Evolutionary conservation across 2,888 invertebrate genomes (phyloP), one percentile per base, ranked within the genome.

Genomic region (Drosophila tanythrix): DNA sequence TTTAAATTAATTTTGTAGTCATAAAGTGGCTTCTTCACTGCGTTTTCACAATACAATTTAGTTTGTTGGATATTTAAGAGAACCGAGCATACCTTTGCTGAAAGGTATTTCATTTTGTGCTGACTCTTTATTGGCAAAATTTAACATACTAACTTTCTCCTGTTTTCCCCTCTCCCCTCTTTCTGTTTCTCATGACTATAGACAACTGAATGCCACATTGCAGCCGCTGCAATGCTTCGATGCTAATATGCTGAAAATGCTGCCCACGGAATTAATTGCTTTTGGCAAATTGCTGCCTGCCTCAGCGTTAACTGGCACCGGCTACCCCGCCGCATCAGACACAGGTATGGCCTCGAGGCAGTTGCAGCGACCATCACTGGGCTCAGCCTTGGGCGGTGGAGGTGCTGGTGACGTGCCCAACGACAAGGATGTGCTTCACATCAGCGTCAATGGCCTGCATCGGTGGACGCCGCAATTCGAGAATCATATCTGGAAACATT

Each of bases 401-500:
- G 40, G 29, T 38, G 53, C 38, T 21, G 60, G 43, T 50, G 48
- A 62, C 48, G 31, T 29, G 66, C 51, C 57, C 35, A 52, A 33
- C 53, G 80, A 85, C 63, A 88, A 78, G 70, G 93, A 93, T 85
- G 76, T 92, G 65, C 83, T 93, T 57, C 90, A 89, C 77, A 91
- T 93, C 82, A 92, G 90, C 90, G 86, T 92, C 82, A 93, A 93
- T 82, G 93, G 93, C 38, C 82, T 93, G 79, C 92, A 93, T 82
- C 91, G 92, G 70, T 93, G 93, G 93, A 92, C 90, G 71, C 83
- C 92, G 61, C 91, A 92, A 76, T 92, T 93, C 66, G 93, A 93
- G 80, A 91, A 91, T 87, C 91, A 91, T 76, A 93, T 93, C 76
- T 93, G 93, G 93, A 93, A 92, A 82, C 91, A 93, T 89, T 92